A percentile compares a stretch with the other conserved stretches of the same genome.
These are phyloP conservation scores for Falco concolor DNA, from an alignment of 2,797 vertebrate species.

Conservation along the genomic window DNA sequence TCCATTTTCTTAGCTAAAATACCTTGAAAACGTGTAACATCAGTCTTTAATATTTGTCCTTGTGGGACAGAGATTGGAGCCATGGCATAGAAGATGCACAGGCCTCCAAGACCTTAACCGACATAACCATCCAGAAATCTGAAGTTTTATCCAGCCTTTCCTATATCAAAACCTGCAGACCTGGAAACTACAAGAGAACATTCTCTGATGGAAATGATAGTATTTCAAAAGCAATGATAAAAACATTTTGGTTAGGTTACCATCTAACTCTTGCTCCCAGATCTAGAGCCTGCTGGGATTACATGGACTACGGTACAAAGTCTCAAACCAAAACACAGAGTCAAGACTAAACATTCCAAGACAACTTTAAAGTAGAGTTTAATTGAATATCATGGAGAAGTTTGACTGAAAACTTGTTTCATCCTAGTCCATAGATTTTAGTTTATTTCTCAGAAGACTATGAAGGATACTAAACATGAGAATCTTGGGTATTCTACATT, in stretches of 20 bases:
- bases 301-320: not conserved
- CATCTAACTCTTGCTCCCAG: accelerated
- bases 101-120: not conserved
- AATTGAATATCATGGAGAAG: not conserved
- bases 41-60: not conserved
- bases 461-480: not conserved
- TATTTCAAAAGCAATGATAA: not conserved
- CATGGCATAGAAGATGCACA: not conserved
- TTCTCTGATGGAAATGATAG: not conserved
- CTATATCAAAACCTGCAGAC: not conserved
- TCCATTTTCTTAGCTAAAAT: not conserved
- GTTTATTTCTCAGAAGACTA: not conserved
- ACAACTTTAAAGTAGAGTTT: not conserved
- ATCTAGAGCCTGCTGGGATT: not conserved
- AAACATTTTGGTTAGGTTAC: not conserved
- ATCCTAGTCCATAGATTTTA: not conserved
- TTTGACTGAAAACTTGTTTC: not conserved
- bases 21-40: not conserved
- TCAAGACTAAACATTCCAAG: not conserved
- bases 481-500: not conserved
- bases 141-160: not conserved
- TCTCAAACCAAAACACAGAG: not conserved
- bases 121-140: not conserved
- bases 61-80: not conserved
- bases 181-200: not conserved